A percentile compares a stretch with the other conserved stretches of the same genome.
Conservation (phyloP, 2,113 vertebrate species). For the Anoplopoma fimbria region DNA sequence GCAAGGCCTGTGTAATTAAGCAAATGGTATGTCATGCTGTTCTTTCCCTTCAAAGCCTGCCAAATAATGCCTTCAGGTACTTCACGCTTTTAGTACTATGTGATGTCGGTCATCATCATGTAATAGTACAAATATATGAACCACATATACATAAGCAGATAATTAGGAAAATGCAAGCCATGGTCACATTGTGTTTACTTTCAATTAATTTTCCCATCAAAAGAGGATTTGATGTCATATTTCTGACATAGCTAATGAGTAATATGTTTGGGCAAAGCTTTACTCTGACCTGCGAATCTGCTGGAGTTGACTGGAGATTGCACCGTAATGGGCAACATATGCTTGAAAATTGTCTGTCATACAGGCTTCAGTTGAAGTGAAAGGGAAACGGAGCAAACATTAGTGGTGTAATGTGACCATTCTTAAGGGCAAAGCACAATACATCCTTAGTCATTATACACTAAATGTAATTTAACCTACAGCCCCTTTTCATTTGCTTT, state of each 20-base stretch:
- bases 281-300: neutral
- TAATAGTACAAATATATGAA: neutral
- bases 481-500: neutral
- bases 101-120: constrained; percentile 24
- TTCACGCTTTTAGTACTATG: constrained; percentile 77
- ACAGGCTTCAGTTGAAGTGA: neutral
- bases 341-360: neutral
- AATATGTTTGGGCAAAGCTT: neutral
- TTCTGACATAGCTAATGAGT: neutral
- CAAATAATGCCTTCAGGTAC: constrained; percentile 93
- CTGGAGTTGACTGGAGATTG: neutral
- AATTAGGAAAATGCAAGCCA: neutral
- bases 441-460: neutral
- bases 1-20: constrained; percentile 74
- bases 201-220: neutral
- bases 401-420: neutral
- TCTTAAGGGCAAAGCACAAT: neutral
- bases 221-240: neutral
- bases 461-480: neutral
- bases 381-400: neutral
- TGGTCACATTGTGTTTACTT: neutral
- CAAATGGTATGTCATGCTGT: constrained; percentile 81
- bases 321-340: neutral
- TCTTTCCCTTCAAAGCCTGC: constrained; percentile 89
- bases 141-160: neutral